Base-by-base conservation (phyloP, 2,888 invertebrate genomes). In the Eulithis testata region DNA sequence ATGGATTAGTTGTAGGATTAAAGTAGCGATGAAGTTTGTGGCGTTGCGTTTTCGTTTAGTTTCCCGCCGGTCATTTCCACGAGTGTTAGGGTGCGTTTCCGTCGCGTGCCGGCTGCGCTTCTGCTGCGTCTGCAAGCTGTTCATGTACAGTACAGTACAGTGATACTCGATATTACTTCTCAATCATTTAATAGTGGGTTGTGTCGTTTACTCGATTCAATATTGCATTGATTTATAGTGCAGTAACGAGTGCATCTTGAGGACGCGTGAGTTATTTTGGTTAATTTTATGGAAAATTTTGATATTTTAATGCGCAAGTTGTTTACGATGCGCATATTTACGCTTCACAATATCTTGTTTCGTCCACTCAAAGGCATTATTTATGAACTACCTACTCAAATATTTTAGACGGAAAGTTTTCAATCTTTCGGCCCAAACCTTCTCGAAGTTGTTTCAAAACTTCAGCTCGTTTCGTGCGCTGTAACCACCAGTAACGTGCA, bases 51-150 rank as follows among this genome's bases (percentile, higher is more conserved):
- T 63, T 57, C 11, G 66, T 72, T 75, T 76, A 81, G 82, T 82
- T 71, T 70, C 70, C 73, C 75, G 72, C 65, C 45, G 72, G 60
- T 70, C 75, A 76, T 70, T 77, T 79, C 77, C 78, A 75, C 70
- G 81, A 73, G 76, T 60, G 81, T 70, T 70, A 68, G 76, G 64
- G 61, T 49, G 66, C 64, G 69, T 12, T 43, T 45, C 31, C 37
- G 14, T 31, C 44, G 66, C 63, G 60, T 56, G 27, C 21, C 8
- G 3, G 21, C 40, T 44, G 53, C 60, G 47, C 9, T 11, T 6
- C 36, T 44, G 31, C 11, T 11, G n/a, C 40, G 40, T 8, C 40
- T 40, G 40, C 40, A 11, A 21, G 6, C 6, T 31, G 31, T 40
- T 2, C 8, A 11, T 40, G 9, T 40, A 8, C 31, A 4, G 31